Evolutionary conservation across 2,888 invertebrate genomes (phyloP).

Genomic region (Tenthredo notha): DNA sequence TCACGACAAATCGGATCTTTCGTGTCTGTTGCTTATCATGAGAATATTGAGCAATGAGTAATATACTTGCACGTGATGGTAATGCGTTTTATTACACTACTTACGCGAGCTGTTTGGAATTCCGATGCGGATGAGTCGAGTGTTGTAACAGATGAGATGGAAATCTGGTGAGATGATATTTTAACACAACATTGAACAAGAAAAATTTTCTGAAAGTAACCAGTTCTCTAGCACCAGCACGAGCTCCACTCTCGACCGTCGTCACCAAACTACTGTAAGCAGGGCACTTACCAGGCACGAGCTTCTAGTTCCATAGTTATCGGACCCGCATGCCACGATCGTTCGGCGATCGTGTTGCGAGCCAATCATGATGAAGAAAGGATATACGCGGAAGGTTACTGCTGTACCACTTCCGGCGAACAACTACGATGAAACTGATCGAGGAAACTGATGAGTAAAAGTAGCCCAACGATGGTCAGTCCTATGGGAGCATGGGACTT

Average conservation of each 20-base stretch:
- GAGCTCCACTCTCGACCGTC: constrained; percentile 32
- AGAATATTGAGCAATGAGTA: background rate
- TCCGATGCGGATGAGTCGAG: background rate
- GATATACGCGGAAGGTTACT: constrained; percentile 36
- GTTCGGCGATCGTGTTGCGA: constrained; percentile 45
- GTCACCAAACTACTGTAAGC: constrained; percentile 39
- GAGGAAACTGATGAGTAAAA: background rate
- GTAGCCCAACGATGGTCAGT: background rate
- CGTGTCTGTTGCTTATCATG: background rate
- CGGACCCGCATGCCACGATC: constrained; percentile 46
- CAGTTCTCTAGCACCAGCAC: background rate
- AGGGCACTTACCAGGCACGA: constrained; percentile 6
- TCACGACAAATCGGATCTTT: background rate
- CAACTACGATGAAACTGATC: background rate
- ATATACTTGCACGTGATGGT: background rate
- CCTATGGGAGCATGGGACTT: background rate
- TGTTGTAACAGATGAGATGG: constrained; percentile 7
- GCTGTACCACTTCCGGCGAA: constrained; percentile 23
- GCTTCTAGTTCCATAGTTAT: constrained; percentile 47
- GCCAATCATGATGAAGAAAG: constrained; percentile 43
- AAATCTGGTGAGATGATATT: background rate
- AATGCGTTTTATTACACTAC: background rate
- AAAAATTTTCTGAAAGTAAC: background rate
- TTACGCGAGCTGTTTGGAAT: constrained; percentile 17
- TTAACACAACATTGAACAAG: constrained; percentile 37